These are phyloP conservation scores for Batillaria attramentaria DNA, from an alignment of 1,140 invertebrate genomes.

Conservation along the genomic window DNA sequence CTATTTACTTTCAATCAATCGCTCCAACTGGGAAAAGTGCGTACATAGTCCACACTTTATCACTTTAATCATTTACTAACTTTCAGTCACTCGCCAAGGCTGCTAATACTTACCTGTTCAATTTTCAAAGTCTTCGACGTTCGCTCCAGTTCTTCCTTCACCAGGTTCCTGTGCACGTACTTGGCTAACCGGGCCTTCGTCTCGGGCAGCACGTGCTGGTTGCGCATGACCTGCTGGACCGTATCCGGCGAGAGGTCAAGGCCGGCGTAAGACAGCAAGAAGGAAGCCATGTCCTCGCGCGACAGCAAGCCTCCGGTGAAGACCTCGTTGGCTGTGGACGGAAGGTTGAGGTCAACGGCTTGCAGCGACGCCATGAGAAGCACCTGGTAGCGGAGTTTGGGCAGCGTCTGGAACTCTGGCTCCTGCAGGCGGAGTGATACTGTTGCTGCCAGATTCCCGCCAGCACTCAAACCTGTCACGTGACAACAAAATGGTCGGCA, in stretches of 20 bases:
- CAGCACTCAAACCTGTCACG: constrained; percentile 58
- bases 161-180: no score
- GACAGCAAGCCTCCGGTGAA: background rate
- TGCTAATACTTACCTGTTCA: no score
- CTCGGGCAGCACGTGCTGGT: no score
- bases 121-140: no score
- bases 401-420: constrained; percentile 30
- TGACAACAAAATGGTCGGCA: background rate
- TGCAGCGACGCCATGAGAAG: constrained; percentile 56
- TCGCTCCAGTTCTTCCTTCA: no score
- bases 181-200: no score
- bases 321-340: constrained; percentile 40
- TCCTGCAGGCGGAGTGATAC: constrained; percentile 47
- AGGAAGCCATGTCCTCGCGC: background rate
- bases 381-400: constrained; percentile 43
- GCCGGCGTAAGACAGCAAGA: constrained; percentile 17
- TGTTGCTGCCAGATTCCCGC: constrained; percentile 59
- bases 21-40: no score
- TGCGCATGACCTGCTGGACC: background rate
- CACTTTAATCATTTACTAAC: no score
- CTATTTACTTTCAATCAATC: no score
- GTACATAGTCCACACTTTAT: no score
- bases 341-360: constrained; percentile 51
- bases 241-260: background rate
- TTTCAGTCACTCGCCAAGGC: no score